Base-by-base conservation (phyloP, 30 jellyfish, hydroid and myxozoan genomes). In the Aurelia sp. region DNA sequence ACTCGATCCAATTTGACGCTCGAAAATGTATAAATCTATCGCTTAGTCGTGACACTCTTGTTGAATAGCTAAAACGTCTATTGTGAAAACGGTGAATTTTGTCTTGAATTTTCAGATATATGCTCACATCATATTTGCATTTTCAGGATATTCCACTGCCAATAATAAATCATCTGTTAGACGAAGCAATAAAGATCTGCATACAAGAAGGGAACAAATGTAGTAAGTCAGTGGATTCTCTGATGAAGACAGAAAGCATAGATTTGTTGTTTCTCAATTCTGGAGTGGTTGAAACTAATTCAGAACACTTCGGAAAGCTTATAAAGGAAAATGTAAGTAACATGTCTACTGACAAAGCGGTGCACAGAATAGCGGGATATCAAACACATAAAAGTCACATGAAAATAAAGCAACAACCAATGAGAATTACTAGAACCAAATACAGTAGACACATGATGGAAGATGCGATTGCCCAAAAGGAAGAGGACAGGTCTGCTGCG, bases 391-490 rank as follows among this genome's bases (percentile, higher is more conserved):
- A 15, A 33, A 37, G 22, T 19, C 30, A 60, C n/a, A 47, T 51
- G 1, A 18, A 11, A 44, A 10, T 13, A 44, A 44, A 44, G 15
- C 55, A 44, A 16, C 55, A 5, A 44, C 55, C 55, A 44, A 44
- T 44, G 55, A 10, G 55, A 44, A 44, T 44, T 44, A 9, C 8
- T 64, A 11, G 60, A 18, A 53, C 27, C 61, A 82, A 53, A 58
- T 82, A 82, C 62, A 82, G 91, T 31, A 52, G 91, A 68, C 91
- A 82, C 58, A n/a, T 82, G 59, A 62, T 75, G 62, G 73, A 68
- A 16, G 85, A 65, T 35, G 62, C n/a, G 15, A 55, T 4, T 10
- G 40, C 68, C 12, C 68, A 70, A 44, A 59, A 11, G 1, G 55
- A 70, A 7, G 74, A 71, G 3, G 66, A 66, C 11, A 23, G 63